phyloP scores from a whole-genome alignment of 2,888 invertebrate species.

The Keiferia lycopersicella region DNA sequence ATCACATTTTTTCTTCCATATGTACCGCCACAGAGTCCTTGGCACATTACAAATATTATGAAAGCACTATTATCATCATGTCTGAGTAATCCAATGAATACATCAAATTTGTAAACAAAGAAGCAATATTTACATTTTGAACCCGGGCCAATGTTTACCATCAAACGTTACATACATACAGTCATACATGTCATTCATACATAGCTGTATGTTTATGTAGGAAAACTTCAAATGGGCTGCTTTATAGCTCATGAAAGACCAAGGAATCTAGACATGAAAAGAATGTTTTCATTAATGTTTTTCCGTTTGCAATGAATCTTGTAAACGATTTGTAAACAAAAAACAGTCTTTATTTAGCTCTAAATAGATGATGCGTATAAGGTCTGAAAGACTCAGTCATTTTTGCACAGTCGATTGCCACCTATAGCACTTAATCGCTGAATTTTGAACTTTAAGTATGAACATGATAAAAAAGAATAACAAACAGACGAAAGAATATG shows the following conservation, averaged over 20 bases:
- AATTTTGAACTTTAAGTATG: too few relatives aligned
- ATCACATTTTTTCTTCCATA: too few relatives aligned
- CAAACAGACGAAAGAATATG: too few relatives aligned
- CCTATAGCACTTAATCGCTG: too few relatives aligned
- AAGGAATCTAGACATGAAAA: background rate
- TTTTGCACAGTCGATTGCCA: too few relatives aligned
- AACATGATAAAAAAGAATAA: too few relatives aligned
- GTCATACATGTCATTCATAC: background rate
- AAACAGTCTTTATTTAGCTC: too few relatives aligned
- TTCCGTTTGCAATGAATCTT: background rate
- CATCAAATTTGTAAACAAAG: background rate
- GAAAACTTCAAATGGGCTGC: background rate
- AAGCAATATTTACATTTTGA: background rate
- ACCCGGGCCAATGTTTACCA: conserved; percentile 4
- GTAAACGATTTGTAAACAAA: background rate
- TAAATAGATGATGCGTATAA: too few relatives aligned
- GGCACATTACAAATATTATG: too few relatives aligned
- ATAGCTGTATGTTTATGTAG: background rate
- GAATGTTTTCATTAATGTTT: background rate
- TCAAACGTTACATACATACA: background rate
- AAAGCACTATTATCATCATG: background rate
- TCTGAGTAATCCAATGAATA: background rate
- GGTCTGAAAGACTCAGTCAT: too few relatives aligned
- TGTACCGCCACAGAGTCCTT: too few relatives aligned
- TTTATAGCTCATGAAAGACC: background rate